Conservation (phyloP, 2,888 invertebrate species). For the Synanthedon vespiformis region DNA sequence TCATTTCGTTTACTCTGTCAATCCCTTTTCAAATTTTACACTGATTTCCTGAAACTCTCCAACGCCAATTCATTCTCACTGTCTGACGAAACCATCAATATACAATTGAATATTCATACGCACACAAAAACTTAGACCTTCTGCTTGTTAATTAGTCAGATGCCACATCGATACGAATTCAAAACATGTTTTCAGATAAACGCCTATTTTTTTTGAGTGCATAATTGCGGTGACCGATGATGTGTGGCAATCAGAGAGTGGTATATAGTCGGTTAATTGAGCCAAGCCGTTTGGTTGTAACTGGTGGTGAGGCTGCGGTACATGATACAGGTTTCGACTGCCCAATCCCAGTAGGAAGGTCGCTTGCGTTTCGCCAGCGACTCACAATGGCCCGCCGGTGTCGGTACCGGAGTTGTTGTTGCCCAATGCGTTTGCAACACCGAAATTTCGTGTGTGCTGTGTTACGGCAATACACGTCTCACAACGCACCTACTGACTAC, state of each 20-base stretch:
- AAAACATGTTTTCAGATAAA: neutral
- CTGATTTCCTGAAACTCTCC: neutral
- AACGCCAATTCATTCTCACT: conserved; percentile 13
- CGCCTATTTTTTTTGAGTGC: neutral
- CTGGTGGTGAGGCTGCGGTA: conserved; percentile 1
- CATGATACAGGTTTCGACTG: conserved; percentile 49
- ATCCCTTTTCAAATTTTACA: conserved; percentile 38
- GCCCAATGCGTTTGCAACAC: conserved; percentile 63
- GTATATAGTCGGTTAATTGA: neutral
- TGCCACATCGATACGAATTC: neutral
- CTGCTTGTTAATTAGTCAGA: conserved; percentile 23
- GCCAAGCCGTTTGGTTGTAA: neutral
- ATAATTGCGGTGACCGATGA: neutral
- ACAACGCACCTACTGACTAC: conserved; percentile 9
- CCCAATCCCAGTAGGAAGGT: conserved; percentile 62
- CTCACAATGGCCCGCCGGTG: conserved; percentile 52
- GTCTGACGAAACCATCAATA: conserved; percentile 22
- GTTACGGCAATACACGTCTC: conserved; percentile 45
- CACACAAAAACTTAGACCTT: conserved; percentile 27
- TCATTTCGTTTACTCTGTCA: conserved; percentile 34
- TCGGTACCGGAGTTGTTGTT: conserved; percentile 37
- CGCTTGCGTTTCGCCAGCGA: conserved; percentile 58
- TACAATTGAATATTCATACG: no score
- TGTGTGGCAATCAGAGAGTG: neutral
- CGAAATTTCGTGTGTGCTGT: conserved; percentile 63